A percentile compares a stretch with the other conserved stretches of the same genome.
Evolutionary conservation across 2,797 vertebrate species (phyloP).

Genomic region (Enteromius trimaculatus): DNA sequence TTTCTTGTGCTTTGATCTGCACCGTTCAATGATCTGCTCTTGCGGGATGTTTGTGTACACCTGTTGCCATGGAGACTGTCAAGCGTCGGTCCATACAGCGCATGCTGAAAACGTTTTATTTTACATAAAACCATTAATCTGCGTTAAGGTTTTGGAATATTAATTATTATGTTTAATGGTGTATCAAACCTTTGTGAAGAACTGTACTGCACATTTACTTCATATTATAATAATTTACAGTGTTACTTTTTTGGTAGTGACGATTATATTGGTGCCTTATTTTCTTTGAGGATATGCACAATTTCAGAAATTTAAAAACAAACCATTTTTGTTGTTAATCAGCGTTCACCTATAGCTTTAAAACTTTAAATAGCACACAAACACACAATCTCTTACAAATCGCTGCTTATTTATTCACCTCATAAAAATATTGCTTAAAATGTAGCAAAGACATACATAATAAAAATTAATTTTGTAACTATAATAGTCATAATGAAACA

Average conservation of each 20-base stretch:
- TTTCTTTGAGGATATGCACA: neutral
- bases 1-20: neutral
- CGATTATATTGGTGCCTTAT: no score
- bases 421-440: neutral
- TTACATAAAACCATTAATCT: neutral
- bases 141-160: neutral
- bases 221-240: neutral
- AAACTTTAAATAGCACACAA: neutral
- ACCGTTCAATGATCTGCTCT: neutral
- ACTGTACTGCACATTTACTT: neutral
- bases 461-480: neutral
- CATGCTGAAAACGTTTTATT: neutral
- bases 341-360: neutral
- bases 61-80: slow-evolving; percentile 18
- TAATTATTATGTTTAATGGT: neutral
- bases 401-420: slow-evolving; percentile 25
- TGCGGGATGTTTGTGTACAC: neutral
- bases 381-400: slow-evolving; percentile 11
- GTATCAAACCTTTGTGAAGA: neutral
- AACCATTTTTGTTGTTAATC: neutral
- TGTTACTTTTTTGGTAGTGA: neutral
- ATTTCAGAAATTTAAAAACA: neutral
- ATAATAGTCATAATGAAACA: neutral
- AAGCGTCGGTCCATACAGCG: neutral
- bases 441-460: neutral